Base-by-base conservation (phyloP, 2,888 invertebrate genomes). In the Neoitamus cyanurus region DNA sequence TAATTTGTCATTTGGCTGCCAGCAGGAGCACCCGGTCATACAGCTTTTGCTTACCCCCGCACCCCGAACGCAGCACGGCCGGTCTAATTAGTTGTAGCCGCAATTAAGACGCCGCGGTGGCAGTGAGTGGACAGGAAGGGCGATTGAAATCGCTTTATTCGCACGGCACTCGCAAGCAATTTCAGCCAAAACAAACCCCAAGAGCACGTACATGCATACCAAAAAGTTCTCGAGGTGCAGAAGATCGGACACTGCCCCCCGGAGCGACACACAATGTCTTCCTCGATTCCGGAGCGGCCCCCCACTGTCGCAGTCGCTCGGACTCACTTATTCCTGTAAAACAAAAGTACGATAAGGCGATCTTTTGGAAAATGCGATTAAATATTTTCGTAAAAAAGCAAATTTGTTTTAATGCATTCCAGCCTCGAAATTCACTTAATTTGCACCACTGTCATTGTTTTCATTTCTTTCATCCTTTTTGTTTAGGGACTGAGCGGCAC, bases 1-100 rank as follows among this genome's bases (percentile, higher is more conserved):
- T 78, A 48, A 78, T 30, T 78, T 78, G 28, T 31, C 42, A 37
- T 75, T 37, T 75, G 25, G 25, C 58, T 58, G 58, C 58, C 58
- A 58, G 20, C 58, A 58, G 58, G 58, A 58, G 25, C 13, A 11
- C 42, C 42, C 42, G n/a, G n/a, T n/a, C 13, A 42, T 13, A 3
- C 42, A 4, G 20, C 5, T 20, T 6, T 20, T n/a, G n/a, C n/a
- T 4, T 15, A 1, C 20, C 46, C 15, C 2, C 9, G 25, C 58
- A 15, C 3, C 20, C 25, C 3, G 9, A 6, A 9, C 9, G 1
- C 7, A 15, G 7, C 20, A 15, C 15, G 20, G 20, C 20, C n/a
- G 3, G 7, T 25, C 3, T 58, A 58, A 58, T 58, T 58, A 58
- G 58, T 58, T 9, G 58, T 20, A 58, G 58, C 58, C 20, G 15